Conservation (phyloP, 2,888 invertebrate genomes). For the Acleris literana region DNA sequence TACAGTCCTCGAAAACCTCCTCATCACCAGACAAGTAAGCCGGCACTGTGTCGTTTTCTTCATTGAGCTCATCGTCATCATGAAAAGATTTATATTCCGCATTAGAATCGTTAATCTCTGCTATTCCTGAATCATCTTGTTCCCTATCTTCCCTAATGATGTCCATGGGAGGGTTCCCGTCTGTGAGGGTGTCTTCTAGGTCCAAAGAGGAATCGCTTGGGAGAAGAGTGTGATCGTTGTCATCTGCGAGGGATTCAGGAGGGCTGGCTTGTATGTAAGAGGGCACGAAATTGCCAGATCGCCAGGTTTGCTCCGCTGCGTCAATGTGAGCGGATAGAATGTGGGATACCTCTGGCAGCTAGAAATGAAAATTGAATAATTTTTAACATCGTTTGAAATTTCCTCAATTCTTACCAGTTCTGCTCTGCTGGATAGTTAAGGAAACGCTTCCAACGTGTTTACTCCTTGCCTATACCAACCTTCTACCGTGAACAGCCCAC, state of each 20-base stretch:
- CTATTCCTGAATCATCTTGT: constrained; percentile 39
- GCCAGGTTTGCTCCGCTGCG: constrained; percentile 64
- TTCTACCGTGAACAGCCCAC: constrained; percentile 37
- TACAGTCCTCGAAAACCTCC: constrained; percentile 69
- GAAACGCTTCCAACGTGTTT: no score
- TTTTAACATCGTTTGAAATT: neutral
- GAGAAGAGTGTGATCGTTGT: constrained; percentile 61
- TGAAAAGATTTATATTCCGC: constrained; percentile 44
- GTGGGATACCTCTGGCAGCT: constrained; percentile 74
- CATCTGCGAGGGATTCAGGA: constrained; percentile 52
- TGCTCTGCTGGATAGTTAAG: no score
- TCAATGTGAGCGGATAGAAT: constrained; percentile 70
- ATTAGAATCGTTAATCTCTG: constrained; percentile 45
- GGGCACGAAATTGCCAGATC: constrained; percentile 55
- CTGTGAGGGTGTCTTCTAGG: constrained; percentile 66
- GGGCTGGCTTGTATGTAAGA: constrained; percentile 48
- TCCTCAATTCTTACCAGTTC: no score
- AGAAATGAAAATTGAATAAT: constrained; percentile 22
- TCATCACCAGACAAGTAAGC: constrained; percentile 42
- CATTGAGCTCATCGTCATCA: constrained; percentile 35
- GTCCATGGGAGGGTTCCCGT: constrained; percentile 46
- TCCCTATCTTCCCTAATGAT: constrained; percentile 26
- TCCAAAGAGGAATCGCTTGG: constrained; percentile 57
- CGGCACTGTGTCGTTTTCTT: constrained; percentile 1
- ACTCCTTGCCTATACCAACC: no score